Percentiles rank a stretch among this genome's conserved stretches.
Conservation (phyloP, 1,140 invertebrate species). For the Drosophila burlai region DNA sequence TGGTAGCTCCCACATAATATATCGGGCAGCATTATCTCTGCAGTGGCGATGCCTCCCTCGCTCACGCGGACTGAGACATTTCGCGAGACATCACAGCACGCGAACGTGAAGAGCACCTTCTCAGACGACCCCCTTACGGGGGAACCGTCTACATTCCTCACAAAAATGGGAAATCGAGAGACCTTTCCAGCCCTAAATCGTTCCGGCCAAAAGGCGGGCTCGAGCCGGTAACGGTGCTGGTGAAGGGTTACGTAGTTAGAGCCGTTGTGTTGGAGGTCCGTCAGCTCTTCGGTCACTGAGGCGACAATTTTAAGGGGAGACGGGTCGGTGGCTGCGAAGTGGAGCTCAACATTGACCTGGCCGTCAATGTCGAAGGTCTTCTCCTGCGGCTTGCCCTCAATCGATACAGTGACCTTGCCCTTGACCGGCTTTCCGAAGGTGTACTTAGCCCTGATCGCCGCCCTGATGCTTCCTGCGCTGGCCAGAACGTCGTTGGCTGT, state of each 20-base stretch:
- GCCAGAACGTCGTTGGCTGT: slow-evolving; percentile 92
- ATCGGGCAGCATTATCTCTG: slow-evolving; percentile 87
- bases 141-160: slow-evolving; percentile 87
- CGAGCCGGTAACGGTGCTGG: slow-evolving; percentile 92
- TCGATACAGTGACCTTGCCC: slow-evolving; percentile 89
- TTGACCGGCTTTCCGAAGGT: slow-evolving; percentile 91
- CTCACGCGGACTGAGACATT: slow-evolving; percentile 71
- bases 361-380: slow-evolving; percentile 91
- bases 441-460: slow-evolving; percentile 91
- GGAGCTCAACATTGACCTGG: slow-evolving; percentile 89
- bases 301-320: slow-evolving; percentile 89
- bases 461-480: slow-evolving; percentile 90
- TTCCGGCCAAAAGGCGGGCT: slow-evolving; percentile 89
- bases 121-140: slow-evolving; percentile 88
- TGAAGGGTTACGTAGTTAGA: slow-evolving; percentile 91
- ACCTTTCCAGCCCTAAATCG: slow-evolving; percentile 95
- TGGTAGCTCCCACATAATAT: slow-evolving; percentile 21
- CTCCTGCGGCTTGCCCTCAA: slow-evolving; percentile 86
- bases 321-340: slow-evolving; percentile 55
- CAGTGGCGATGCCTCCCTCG: slow-evolving; percentile 88
- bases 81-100: background rate
- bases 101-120: slow-evolving; percentile 85
- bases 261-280: slow-evolving; percentile 91
- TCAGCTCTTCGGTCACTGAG: slow-evolving; percentile 91
- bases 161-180: slow-evolving; percentile 89